These are phyloP conservation scores for Lampris megalopsis DNA, from an alignment of 2,113 vertebrate species.

Conservation along the genomic window DNA sequence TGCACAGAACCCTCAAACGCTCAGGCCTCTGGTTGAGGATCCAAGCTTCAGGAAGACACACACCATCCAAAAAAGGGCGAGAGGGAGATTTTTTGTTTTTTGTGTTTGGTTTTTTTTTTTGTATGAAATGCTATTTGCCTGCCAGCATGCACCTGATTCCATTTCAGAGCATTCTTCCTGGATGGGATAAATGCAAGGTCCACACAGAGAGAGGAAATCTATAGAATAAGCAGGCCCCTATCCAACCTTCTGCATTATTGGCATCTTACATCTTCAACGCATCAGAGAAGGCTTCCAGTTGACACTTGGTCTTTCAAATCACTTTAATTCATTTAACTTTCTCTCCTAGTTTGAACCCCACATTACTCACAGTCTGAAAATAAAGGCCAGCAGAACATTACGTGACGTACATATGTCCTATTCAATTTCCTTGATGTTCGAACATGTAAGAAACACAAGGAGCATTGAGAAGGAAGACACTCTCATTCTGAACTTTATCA, in stretches of 20 bases:
- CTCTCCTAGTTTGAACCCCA: conserved; percentile 29
- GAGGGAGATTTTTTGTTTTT: no score
- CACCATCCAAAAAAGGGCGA: no score
- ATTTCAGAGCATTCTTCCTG: conserved; percentile 52
- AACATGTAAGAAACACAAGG: conserved; percentile 27
- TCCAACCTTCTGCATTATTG: conserved; percentile 57
- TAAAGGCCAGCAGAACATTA: conserved; percentile 19
- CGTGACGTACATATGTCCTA: conserved; percentile 3
- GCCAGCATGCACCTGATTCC: conserved; percentile 49
- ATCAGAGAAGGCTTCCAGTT: conserved; percentile 34
- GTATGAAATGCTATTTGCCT: conserved; percentile 50
- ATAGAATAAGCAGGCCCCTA: conserved; percentile 57
- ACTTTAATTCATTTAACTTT: background rate
- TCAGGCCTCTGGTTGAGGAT: no score
- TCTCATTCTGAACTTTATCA: conserved; percentile 72
- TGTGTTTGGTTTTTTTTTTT: background rate
- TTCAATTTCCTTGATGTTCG: conserved; percentile 38
- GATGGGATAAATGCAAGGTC: conserved; percentile 64
- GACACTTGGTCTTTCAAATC: background rate
- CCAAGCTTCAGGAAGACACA: no score
- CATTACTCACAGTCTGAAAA: conserved; percentile 15
- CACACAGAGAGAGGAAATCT: conserved; percentile 65
- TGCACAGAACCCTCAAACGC: no score
- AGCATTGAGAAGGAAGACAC: conserved; percentile 50
- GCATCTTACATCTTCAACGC: conserved; percentile 66